Percentiles rank a stretch among this genome's conserved stretches.
Evolutionary conservation across 2,888 invertebrate genomes (phyloP).

Genomic region (Drosophila conformis): DNA sequence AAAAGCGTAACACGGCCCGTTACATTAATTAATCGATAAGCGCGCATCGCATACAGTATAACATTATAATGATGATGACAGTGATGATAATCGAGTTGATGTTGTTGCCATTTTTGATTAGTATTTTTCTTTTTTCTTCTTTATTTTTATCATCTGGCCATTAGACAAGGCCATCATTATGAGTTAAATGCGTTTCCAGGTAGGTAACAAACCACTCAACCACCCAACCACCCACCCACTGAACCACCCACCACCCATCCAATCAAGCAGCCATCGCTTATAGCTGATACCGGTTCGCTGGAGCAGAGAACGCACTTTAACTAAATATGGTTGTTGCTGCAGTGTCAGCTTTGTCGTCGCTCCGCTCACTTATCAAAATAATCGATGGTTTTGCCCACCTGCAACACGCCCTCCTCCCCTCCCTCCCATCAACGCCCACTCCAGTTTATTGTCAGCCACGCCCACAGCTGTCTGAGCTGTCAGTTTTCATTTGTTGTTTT

Average conservation of each 20-base stretch:
- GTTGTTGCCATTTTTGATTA: slow-evolving; percentile 64
- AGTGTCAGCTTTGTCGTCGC: slow-evolving; percentile 46
- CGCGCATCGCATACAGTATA: slow-evolving; percentile 3
- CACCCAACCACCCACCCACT: slow-evolving; percentile 12
- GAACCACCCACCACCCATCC: neutral
- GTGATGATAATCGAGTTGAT: slow-evolving; percentile 27
- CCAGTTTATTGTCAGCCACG: slow-evolving; percentile 1
- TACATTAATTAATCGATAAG: slow-evolving; percentile 80
- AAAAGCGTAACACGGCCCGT: slow-evolving; percentile 72
- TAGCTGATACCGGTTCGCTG: slow-evolving; percentile 6
- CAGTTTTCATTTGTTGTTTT: slow-evolving; percentile 70
- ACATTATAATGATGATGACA: slow-evolving; percentile 51
- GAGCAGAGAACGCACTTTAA: slow-evolving; percentile 33
- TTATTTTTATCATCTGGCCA: slow-evolving; percentile 56
- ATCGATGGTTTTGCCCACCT: slow-evolving; percentile 57
- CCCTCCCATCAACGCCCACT: neutral
- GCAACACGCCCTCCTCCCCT: slow-evolving; percentile 15
- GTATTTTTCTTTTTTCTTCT: neutral
- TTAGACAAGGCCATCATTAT: slow-evolving; percentile 65
- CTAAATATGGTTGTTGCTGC: slow-evolving; percentile 34
- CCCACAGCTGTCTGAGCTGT: slow-evolving; percentile 60
- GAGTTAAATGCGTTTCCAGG: slow-evolving; percentile 20
- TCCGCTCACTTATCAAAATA: slow-evolving; percentile 62
- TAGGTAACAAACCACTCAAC: slow-evolving; percentile 15
- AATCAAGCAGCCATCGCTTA: slow-evolving; percentile 23